Percentiles rank a stretch among this genome's conserved stretches.
Evolutionary conservation across 37 sponge, comb jelly and placozoan genomes (phyloP).

Genomic region (Theonella swinhoei): DNA sequence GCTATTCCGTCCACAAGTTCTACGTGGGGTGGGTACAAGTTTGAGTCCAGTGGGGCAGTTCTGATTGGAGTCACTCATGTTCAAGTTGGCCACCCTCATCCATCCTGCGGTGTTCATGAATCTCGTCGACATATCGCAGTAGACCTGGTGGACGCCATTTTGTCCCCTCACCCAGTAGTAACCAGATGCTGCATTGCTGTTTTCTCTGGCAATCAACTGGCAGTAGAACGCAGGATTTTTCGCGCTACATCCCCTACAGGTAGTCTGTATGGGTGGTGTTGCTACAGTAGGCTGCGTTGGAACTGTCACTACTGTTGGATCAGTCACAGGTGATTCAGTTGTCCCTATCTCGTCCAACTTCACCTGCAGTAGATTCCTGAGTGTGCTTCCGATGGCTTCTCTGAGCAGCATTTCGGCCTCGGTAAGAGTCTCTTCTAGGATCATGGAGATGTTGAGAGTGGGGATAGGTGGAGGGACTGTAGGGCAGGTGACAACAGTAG

Average conservation of each 20-base stretch:
- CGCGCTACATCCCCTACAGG: not conserved
- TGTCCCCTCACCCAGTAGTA: constrained; percentile 30
- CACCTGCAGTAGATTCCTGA: not conserved
- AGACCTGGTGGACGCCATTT: constrained; percentile 8
- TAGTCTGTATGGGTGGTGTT: not conserved
- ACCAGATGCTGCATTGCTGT: not conserved
- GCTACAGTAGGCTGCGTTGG: not conserved
- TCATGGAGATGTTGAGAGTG: not conserved
- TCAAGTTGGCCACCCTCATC: constrained; percentile 44
- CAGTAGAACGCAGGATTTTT: constrained; percentile 26
- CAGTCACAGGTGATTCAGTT: not conserved
- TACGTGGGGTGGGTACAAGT: not conserved
- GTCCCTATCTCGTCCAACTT: not conserved
- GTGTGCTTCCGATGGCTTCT: not conserved
- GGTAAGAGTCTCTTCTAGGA: not conserved
- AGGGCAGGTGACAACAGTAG: not conserved
- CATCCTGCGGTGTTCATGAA: constrained; percentile 15
- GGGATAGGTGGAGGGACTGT: not conserved
- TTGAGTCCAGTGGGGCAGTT: constrained; percentile 19
- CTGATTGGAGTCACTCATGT: constrained; percentile 17
- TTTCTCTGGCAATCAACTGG: not conserved
- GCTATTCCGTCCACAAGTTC: constrained; percentile 30
- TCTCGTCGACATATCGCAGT: constrained; percentile 30
- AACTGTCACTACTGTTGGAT: not conserved
- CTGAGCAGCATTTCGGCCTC: not conserved